These are phyloP conservation scores for Sminthurinus aureus DNA, from an alignment of 2,888 invertebrate genomes.

Conservation along the genomic window DNA sequence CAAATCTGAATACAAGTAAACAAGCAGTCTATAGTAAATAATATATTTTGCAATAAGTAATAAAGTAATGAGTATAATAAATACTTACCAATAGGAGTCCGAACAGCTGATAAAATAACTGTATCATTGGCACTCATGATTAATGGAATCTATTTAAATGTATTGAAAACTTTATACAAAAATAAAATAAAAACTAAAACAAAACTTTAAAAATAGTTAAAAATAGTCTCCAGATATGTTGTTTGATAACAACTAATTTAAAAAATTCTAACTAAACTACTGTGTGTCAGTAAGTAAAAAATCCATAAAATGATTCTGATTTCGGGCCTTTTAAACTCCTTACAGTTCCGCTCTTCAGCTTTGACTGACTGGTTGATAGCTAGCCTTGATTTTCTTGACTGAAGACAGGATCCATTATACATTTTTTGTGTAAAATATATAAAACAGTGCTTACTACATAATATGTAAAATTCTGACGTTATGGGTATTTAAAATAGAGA, in stretches of 20 bases:
- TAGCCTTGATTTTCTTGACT: too few relatives aligned
- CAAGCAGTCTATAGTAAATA: too few relatives aligned
- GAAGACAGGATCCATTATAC: too few relatives aligned
- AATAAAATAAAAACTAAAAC: too few relatives aligned
- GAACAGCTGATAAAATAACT: conserved; percentile 78
- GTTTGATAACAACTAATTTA: not conserved
- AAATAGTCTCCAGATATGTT: not conserved
- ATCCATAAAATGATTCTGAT: not conserved
- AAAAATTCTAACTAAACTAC: not conserved
- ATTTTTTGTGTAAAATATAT: too few relatives aligned
- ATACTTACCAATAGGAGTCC: conserved; percentile 84
- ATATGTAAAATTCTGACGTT: too few relatives aligned
- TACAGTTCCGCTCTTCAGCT: not conserved
- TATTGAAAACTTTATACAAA: not conserved
- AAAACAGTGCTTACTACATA: too few relatives aligned
- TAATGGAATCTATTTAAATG: not conserved
- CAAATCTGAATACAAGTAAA: too few relatives aligned
- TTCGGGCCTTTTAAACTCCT: not conserved
- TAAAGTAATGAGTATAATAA: not conserved
- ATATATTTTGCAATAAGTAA: not conserved
- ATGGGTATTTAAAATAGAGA: too few relatives aligned
- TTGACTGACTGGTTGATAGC: too few relatives aligned
- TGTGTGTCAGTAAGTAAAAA: not conserved
- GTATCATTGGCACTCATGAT: conserved; percentile 66
- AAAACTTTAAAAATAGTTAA: not conserved